phyloP scores from a whole-genome alignment of 2,888 invertebrate genomes.

The Hemaris fuciformis region DNA sequence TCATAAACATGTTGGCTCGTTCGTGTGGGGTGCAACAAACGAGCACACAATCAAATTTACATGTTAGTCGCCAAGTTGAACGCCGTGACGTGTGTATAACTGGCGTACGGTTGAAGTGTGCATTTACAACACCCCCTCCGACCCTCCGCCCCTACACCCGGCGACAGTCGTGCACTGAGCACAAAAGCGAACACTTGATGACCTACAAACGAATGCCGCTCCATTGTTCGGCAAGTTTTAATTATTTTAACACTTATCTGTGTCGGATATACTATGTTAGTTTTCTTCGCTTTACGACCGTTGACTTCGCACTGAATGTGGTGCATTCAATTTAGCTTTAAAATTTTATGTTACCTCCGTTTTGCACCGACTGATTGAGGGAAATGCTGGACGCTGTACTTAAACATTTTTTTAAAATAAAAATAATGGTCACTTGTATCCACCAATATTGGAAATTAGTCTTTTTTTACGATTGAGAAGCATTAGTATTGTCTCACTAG shows the following conservation, averaged over 20 bases:
- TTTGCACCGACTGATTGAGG: too few relatives aligned
- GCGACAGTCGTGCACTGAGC: slow-evolving; percentile 24
- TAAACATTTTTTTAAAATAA: too few relatives aligned
- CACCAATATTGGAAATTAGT: too few relatives aligned
- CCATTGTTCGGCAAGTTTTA: slow-evolving; percentile 45
- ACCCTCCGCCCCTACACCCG: not conserved
- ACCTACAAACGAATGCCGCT: slow-evolving; percentile 45
- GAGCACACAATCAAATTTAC: slow-evolving; percentile 34
- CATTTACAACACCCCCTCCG: not conserved
- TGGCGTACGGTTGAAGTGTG: not conserved
- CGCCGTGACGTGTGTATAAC: slow-evolving; percentile 1
- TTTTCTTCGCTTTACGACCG: not conserved
- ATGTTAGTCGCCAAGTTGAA: slow-evolving; percentile 23
- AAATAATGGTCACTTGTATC: too few relatives aligned
- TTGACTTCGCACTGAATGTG: slow-evolving; percentile 20
- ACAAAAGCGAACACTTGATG: slow-evolving; percentile 51
- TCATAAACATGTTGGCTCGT: not conserved
- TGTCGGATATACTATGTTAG: slow-evolving; percentile 4
- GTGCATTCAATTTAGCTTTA: not conserved
- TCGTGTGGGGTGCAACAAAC: not conserved
- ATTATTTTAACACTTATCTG: slow-evolving; percentile 30
- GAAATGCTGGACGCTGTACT: too few relatives aligned
- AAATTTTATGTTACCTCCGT: not conserved
- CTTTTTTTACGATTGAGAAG: too few relatives aligned
- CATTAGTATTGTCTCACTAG: too few relatives aligned